Evolutionary conservation across 2,797 vertebrate genomes (phyloP), one percentile per base, ranked within the genome.

Genomic region (Cuculus canorus): DNA sequence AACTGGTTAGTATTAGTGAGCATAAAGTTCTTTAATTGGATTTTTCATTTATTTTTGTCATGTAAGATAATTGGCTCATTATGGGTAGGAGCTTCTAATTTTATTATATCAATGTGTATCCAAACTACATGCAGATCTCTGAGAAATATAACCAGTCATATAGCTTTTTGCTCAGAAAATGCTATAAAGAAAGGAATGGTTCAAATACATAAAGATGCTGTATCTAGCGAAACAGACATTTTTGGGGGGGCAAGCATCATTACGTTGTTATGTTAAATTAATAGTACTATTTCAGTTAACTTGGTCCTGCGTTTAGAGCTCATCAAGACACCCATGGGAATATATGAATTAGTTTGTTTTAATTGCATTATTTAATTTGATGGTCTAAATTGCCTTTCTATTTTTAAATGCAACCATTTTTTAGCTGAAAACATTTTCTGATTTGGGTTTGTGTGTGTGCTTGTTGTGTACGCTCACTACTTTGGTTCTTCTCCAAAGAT

Each of bases 291-390:
- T 94, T 77, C 53, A 53, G 35, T 78, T 88, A 84, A 73, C 13
- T 86, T 11, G 1, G 43, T 25, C 75, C 19, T 84, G 21, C 24
- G 10, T 70, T 84, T 80, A 75, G 68, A 90, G 27, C 90, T 88
- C 56, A 43, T 95, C 66, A 92, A 61, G 71, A 48, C 30, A 41
- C 88, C 32, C 75, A 13, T 56, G 78, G 71, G 93, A 88, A 68
- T 57, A 50, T 27, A 59, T 61, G 71, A 94, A 88, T 88, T 86
- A 71, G 73, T 82, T 93, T 76, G 61, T 88, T 95, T 92, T 94
- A 95, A 92, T 96, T 95, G 84, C 53, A 39, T 93, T 95, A 93
- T 94, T 94, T 93, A 90, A 94, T 92, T 84, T 82, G 69, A 89
- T 87, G 91, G 84, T 95, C 95, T 90, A 69, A 94, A 94, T 92